Evolutionary conservation across 2,113 vertebrate species (phyloP), one percentile per base, ranked within the genome.

Genomic region (Alosa alosa): DNA sequence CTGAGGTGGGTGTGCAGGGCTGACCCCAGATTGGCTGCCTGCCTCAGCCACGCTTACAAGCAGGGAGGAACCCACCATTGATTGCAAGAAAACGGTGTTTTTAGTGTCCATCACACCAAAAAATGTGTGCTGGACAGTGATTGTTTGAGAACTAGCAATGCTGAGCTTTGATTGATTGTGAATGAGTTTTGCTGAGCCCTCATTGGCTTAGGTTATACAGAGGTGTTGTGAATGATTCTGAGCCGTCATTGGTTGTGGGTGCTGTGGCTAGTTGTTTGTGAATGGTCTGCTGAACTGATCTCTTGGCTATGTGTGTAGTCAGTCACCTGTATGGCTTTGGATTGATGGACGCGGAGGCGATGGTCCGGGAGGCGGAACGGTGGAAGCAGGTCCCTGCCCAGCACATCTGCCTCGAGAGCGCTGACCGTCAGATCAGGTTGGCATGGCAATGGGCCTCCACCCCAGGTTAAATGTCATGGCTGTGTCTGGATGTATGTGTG

Each of bases 331-430:
- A 99, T 86, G 98, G 98, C 90, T 99, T 99, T 89, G 98, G 98
- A 87, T 93, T 99, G 91, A 99, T 99, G 98, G 98, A 99, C 81
- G 98, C 98, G 0, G 98, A 99, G 94, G 98, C 98, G 41, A 99
- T 99, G 98, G 98, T 99, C 93, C 96, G 97, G 94, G 98, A 99
- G 92, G 98, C 98, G 0, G 98, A 98, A 92, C 95, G 96, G 88
- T 99, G 98, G 98, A 98, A 96, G 89, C 96, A 97, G 0, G 97
- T 99, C 7, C 98, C 98, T 44, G 75, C 94, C 84, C 98, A 99
- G 91, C 98, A 98, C 44, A 94, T 99, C 90, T 99, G 98, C 91
- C 97, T 99, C 90, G 98, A 99, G 91, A 99, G 96, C 84, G 97
- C 97, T 1, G 98, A 99, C 91, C 96, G 96, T 81, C 97, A 99